Base-by-base conservation (phyloP, 1,140 invertebrate species). In the Drosophila elegans region DNA sequence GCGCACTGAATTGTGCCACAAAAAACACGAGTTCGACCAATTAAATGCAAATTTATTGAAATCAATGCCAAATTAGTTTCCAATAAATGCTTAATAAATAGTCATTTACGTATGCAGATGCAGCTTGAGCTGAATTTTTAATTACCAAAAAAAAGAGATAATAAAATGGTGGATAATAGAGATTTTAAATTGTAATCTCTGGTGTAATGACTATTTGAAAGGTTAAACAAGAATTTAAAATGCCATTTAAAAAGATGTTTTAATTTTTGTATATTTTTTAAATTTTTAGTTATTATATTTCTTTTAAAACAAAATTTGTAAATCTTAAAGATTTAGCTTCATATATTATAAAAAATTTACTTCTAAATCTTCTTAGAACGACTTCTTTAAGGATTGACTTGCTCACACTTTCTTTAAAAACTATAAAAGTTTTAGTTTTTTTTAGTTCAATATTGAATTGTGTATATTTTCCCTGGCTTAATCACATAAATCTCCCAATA, bases 31-130 rank as follows among this genome's bases (percentile, higher is more conserved):
- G 66, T 77, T 38, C 60, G 51, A 66, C 66, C 84, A 88, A 88
- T 89, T 88, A 89, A 89, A 83, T 74, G 67, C 63, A 67, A 76
- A 88, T 86, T 88, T 76, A 83, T 83, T 79, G 67, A 79, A 82
- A 89, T 79, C 76, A 83, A 73, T 74, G 66, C 79, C 57, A 89
- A 89, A 89, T 89, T 83, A 88, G 84, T 83, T 82, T 60, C 48
- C 64, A 69, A 88, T 79, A 88, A 78, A 82, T 57, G 56, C n/a
- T 39, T 53, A 54, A 78, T 83, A 69, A 69, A 69, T 34, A 32
- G 3, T 64, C 36, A 73, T 66, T 80, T 66, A 59, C 59, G 68
- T 41, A 45, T 46, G 56, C 36, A 59, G 49, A 6, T 55, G 51
- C 21, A n/a, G 27, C 25, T 32, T 27, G 21, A 21, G 16, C n/a